Base-by-base conservation (phyloP, 2,888 invertebrate species). In the Limnephilus rhombicus region DNA sequence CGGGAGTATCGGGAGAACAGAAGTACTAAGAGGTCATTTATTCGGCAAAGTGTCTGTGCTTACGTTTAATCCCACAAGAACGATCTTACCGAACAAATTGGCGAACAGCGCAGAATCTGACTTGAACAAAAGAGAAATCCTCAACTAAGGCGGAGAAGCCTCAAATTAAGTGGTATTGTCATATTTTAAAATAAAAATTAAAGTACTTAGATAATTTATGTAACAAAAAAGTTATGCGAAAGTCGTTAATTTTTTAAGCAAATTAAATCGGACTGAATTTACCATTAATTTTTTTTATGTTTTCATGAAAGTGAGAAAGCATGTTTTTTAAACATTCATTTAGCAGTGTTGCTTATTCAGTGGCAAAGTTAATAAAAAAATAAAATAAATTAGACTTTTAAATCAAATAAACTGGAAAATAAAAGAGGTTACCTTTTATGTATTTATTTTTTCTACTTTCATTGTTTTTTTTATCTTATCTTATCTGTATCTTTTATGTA, bases 11-110 rank as follows among this genome's bases (percentile, higher is more conserved):
- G 83, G 91, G 92, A 49, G 89, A 87, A 90, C 92, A 90, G 87
- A 89, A 89, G 90, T 91, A 91, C 90, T 92, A 93, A 93, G 93
- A 92, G 93, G 93, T 93, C 93, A 93, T 93, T 93, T 93, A 93
- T 93, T 93, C 89, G 53, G 90, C 87, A 83, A 91, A 93, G 91
- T 93, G 92, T 91, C 93, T 90, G 92, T 92, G 87, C 93, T 93
- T 93, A 92, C 83, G 68, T 91, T 93, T 92, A 93, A 93, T 93
- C 91, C 92, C 41, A 53, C 53, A 45, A 91, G 82, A 88, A 82
- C 31, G 34, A 53, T 80, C 86, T 91, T 91, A 45, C 29, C 49
- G n/a, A 29, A 41, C 81, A 90, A 90, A 86, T 86, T 90, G 85
- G 91, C 87, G 45, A 18, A 45, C 24, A 7, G 80, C 37, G 68